A percentile compares a stretch with the other conserved stretches of the same genome.
Conservation (phyloP, 2,888 invertebrate species). For the Morpho helenor region DNA sequence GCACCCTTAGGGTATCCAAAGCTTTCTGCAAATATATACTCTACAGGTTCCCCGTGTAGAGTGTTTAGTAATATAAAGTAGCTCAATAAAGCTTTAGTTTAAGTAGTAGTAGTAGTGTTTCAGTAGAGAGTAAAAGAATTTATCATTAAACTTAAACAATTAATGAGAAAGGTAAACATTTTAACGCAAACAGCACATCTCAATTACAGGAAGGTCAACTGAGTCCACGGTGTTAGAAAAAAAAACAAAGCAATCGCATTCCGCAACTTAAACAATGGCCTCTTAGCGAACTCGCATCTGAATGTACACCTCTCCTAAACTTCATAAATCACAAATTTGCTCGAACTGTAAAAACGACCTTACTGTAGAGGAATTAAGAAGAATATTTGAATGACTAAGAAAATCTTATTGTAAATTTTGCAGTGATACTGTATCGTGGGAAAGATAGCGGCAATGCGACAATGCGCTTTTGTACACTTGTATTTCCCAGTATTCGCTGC, state of each 20-base stretch:
- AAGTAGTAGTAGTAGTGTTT: too few relatives aligned
- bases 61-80: too few relatives aligned
- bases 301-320: constrained; percentile 14
- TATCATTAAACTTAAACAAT: too few relatives aligned
- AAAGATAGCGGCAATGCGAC: constrained; percentile 59
- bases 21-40: too few relatives aligned
- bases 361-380: constrained; percentile 6
- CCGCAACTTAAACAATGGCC: constrained; percentile 23
- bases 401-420: constrained; percentile 20
- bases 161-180: background rate
- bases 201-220: constrained; percentile 19
- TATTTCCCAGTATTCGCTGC: constrained; percentile 30
- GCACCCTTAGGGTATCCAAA: too few relatives aligned
- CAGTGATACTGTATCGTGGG: constrained; percentile 47
- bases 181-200: constrained; percentile 9
- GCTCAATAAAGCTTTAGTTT: too few relatives aligned
- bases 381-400: constrained; percentile 9
- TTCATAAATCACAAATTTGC: constrained; percentile 13
- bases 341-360: constrained; percentile 8
- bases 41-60: too few relatives aligned
- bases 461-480: constrained; percentile 56
- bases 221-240: constrained; percentile 11
- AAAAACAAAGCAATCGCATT: constrained; percentile 19
- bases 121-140: too few relatives aligned
- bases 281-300: constrained; percentile 19